These are phyloP conservation scores for Drosophila aldrichi DNA, from an alignment of 2,888 invertebrate genomes.

Conservation along the genomic window DNA sequence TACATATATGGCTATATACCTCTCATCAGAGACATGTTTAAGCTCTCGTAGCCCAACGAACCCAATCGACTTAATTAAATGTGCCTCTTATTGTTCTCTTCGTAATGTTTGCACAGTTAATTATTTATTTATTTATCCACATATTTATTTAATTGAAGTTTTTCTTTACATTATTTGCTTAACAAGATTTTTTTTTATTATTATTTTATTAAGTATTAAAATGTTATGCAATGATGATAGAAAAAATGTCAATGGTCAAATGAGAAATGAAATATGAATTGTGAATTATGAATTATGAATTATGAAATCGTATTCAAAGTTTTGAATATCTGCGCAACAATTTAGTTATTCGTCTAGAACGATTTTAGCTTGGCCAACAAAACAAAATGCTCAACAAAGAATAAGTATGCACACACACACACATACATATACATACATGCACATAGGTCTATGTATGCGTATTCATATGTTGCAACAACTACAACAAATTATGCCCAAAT, in stretches of 20 bases:
- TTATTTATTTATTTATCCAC: constrained; percentile 40
- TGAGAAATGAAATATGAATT: constrained; percentile 48
- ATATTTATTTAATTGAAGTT: constrained; percentile 30
- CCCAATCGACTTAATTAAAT: constrained; percentile 44
- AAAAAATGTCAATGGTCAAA: constrained; percentile 51
- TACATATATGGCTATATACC: constrained; percentile 24
- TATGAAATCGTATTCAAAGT: constrained; percentile 83
- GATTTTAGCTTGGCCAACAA: constrained; percentile 49
- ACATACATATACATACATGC: constrained; percentile 1
- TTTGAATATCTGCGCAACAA: constrained; percentile 69
- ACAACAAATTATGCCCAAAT: constrained; percentile 13
- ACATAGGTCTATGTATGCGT: neutral
- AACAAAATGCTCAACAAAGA: constrained; percentile 42
- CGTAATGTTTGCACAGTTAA: constrained; percentile 53
- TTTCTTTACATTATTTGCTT: constrained; percentile 54
- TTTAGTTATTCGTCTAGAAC: constrained; percentile 43
- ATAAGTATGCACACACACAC: constrained; percentile 14
- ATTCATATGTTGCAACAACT: constrained; percentile 16
- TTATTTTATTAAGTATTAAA: constrained; percentile 52
- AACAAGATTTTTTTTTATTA: constrained; percentile 30
- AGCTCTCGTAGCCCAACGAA: constrained; percentile 46
- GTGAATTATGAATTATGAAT: constrained; percentile 47
- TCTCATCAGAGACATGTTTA: constrained; percentile 38
- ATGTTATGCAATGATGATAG: constrained; percentile 62
- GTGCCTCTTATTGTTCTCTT: constrained; percentile 54